Base-by-base conservation (phyloP, 2,113 vertebrate genomes). In the Pseudorectes ferrugineus region DNA sequence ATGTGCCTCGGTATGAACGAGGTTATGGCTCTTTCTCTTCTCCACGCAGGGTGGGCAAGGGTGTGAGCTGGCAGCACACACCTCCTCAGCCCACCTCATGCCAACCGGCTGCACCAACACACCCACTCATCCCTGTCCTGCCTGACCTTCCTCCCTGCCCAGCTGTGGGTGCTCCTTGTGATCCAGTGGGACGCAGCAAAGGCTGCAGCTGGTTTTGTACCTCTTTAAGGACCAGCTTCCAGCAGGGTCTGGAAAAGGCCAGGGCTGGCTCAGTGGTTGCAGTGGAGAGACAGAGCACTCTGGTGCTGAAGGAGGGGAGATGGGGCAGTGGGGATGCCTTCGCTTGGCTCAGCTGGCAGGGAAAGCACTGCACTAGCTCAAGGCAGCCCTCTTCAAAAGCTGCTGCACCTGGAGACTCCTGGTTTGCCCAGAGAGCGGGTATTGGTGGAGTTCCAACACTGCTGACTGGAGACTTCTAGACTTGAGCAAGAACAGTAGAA, bases 1-100 rank as follows among this genome's bases (percentile, higher is more conserved):
- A 28, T 0, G 1, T 26, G 31, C 48, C 38, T 51, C 0, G 1
- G 4, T 42, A 23, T 1, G 7, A 63, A 36, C 0, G 3, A 46
- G 9, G 1, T 46, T 31, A 3, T 14, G 51, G 14, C 10, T 63
- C 21, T 55, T 26, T 29, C 10, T 63, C 21, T 55, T 26, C 33
- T 42, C 24, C 28, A 9, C 1, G 4, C 2, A 18, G 18, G 12
- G 40, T 18, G 31, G 46, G n/a, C 40, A 38, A 35, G 75, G 23
- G 21, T 54, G 57, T 66, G 82, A 70, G 24, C 48, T 65, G 77
- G 65, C 68, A 77, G 65, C 51, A 52, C 5, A 2, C 11, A 8
- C 3, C 19, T 61, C 55, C 45, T 55, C 63, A 84, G 91, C 51
- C 28, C 2, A 0, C 24, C 46, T 43, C 12, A 1, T 9, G 40